phyloP scores from a whole-genome alignment of 2,888 invertebrate genomes.

The Keiferia lycopersicella region DNA sequence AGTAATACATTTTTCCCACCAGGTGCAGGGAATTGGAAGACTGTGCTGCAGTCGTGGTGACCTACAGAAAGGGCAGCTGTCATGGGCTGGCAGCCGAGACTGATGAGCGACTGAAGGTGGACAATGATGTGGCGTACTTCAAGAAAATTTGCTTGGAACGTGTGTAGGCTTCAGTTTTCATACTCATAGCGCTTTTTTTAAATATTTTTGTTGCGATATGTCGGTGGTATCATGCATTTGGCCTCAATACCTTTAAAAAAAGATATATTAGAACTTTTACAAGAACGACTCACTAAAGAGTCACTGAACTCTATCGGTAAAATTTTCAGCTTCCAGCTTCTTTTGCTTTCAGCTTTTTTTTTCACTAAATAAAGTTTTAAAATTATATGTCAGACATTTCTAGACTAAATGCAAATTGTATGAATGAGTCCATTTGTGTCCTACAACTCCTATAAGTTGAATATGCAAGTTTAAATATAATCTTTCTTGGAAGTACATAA shows the following conservation, averaged over 20 bases:
- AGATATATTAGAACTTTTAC: too few species aligned
- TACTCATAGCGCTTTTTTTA: neutral
- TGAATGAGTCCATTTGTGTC: neutral
- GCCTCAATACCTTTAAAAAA: too few species aligned
- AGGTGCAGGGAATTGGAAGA: conserved; percentile 71
- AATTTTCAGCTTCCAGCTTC: too few species aligned
- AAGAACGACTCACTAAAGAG: too few species aligned
- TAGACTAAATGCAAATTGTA: conserved; percentile 2
- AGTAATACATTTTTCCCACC: too few species aligned
- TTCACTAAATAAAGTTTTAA: too few species aligned
- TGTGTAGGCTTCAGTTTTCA: conserved; percentile 46
- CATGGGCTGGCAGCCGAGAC: conserved; percentile 61
- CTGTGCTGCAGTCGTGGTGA: conserved; percentile 73
- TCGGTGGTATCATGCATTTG: too few species aligned
- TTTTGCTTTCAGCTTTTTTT: too few species aligned
- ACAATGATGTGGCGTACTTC: conserved; percentile 83
- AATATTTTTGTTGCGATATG: too few species aligned
- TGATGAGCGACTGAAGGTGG: conserved; percentile 57
- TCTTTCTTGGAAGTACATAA: conserved; percentile 1
- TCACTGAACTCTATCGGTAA: too few species aligned
- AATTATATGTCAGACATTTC: neutral
- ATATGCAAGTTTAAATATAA: neutral
- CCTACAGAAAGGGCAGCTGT: conserved; percentile 73
- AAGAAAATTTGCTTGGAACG: conserved; percentile 83
- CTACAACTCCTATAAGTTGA: conserved; percentile 2